A percentile compares a stretch with the other conserved stretches of the same genome.
These are phyloP conservation scores for Anodontia alba DNA, from an alignment of 2,888 invertebrate species.

Conservation along the genomic window DNA sequence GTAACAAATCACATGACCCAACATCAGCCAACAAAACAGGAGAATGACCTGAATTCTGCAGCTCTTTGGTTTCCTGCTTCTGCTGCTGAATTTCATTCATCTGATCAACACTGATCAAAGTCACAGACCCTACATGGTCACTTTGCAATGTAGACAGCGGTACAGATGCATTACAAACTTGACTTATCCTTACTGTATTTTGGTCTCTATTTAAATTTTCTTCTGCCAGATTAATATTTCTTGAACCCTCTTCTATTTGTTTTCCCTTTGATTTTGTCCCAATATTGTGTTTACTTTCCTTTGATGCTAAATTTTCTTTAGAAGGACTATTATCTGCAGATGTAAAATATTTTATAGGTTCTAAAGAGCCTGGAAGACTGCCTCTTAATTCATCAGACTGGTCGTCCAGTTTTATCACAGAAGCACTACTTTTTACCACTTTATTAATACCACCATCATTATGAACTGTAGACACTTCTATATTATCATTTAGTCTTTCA, in stretches of 20 bases:
- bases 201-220: neutral
- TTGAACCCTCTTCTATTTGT: neutral
- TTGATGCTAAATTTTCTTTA: too few species aligned
- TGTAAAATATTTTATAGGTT: too few species aligned
- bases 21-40: neutral
- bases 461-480: neutral
- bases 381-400: neutral
- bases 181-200: neutral
- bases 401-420: neutral
- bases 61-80: neutral
- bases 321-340: too few species aligned
- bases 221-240: neutral
- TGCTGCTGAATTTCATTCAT: constrained; percentile 20
- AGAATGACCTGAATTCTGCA: neutral
- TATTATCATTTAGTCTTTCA: neutral
- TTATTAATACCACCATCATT: neutral
- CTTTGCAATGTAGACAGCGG: neutral
- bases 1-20: neutral
- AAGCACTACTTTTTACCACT: neutral
- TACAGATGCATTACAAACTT: neutral
- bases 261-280: too few species aligned
- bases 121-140: neutral
- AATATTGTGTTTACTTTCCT: too few species aligned
- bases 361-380: too few species aligned
- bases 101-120: constrained; percentile 24